These are phyloP conservation scores for Eulemur mongoz DNA, from an alignment of 2,797 vertebrate species.

Conservation along the genomic window DNA sequence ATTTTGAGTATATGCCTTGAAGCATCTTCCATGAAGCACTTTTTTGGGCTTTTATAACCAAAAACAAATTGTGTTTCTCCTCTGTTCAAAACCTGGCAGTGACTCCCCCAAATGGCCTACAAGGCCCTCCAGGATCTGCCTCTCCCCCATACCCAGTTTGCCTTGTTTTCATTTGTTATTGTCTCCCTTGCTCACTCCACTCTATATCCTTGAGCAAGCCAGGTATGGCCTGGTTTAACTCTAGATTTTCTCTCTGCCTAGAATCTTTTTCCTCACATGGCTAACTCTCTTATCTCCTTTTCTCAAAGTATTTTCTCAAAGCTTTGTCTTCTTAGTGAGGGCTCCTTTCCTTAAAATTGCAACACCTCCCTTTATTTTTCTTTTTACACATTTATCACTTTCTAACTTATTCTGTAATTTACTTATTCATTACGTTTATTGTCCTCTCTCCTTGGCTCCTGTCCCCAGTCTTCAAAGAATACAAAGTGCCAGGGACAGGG, in stretches of 20 bases:
- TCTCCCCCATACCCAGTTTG: background rate
- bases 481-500: background rate
- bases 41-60: background rate
- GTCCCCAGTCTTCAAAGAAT: background rate
- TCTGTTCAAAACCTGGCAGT: background rate
- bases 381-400: background rate
- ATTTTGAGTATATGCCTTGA: slow-evolving; percentile 17
- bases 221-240: background rate
- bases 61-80: background rate
- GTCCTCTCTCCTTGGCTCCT: background rate
- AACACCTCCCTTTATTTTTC: background rate
- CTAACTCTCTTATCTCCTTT: background rate
- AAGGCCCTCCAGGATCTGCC: background rate
- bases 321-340: background rate
- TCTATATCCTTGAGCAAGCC: background rate
- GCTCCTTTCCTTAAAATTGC: background rate
- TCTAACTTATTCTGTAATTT: background rate
- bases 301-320: slow-evolving; percentile 1
- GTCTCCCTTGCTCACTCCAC: background rate
- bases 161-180: background rate
- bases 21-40: slow-evolving; percentile 12
- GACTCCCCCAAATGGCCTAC: background rate
- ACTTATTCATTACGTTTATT: background rate
- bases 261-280: background rate
- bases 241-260: background rate